These are phyloP conservation scores for Dermatemys mawii DNA, from an alignment of 2,113 vertebrate species.

Conservation along the genomic window DNA sequence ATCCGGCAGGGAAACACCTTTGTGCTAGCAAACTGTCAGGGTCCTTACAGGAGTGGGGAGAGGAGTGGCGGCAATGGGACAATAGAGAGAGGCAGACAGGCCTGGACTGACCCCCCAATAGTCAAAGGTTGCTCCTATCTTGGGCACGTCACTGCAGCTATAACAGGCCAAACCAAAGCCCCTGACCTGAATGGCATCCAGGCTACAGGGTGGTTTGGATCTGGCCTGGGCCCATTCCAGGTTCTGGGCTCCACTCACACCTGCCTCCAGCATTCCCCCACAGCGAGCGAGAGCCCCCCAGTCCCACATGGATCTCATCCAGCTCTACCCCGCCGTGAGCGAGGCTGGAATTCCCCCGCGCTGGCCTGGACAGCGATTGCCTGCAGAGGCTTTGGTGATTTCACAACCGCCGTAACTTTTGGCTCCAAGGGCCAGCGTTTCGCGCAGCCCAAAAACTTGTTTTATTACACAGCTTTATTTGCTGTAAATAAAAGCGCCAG, in stretches of 20 bases:
- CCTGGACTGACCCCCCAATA: background rate
- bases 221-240: no score
- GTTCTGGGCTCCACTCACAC: background rate
- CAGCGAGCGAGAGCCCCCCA: background rate
- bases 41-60: background rate
- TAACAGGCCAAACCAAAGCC: background rate
- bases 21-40: fast-evolving
- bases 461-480: background rate
- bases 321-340: no score
- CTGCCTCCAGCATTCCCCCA: background rate
- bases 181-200: background rate
- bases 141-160: background rate
- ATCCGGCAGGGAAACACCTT: background rate
- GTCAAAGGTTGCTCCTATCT: background rate
- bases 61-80: background rate
- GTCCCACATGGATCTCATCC: background rate
- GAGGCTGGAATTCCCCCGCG: background rate
- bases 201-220: background rate
- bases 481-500: background rate
- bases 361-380: background rate
- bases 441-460: background rate
- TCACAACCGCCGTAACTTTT: background rate
- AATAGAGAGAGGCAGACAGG: background rate
- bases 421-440: background rate
- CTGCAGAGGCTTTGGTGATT: background rate